Percentiles rank a stretch among this genome's conserved stretches.
Conservation (phyloP, 2,888 invertebrate genomes). For the Trilocha varians region DNA sequence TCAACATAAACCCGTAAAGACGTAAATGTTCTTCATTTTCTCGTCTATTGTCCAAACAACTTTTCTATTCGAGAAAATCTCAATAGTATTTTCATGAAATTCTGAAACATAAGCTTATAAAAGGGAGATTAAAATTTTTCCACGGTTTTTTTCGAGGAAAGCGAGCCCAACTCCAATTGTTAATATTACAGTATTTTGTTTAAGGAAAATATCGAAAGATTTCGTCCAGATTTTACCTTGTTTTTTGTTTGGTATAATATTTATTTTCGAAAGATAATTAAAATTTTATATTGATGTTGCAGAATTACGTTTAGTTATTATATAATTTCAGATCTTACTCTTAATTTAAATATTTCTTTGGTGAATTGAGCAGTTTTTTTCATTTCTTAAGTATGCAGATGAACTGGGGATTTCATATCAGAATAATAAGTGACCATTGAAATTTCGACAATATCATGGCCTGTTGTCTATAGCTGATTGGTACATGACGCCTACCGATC, state of each 20-base stretch:
- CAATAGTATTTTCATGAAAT: slow-evolving; percentile 10
- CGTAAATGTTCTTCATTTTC: neutral
- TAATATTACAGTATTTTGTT: slow-evolving; percentile 10
- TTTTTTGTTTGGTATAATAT: neutral
- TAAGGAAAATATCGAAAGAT: neutral
- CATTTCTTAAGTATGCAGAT: no score
- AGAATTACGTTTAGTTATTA: no score
- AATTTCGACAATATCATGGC: no score
- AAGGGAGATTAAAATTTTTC: slow-evolving; percentile 12
- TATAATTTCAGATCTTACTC: no score
- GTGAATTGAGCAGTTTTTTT: no score
- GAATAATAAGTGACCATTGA: no score
- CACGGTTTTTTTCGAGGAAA: slow-evolving; percentile 4
- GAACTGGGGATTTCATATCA: no score
- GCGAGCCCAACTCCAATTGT: slow-evolving; percentile 6
- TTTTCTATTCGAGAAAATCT: neutral
- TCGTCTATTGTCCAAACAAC: neutral
- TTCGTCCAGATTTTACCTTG: neutral
- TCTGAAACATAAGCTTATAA: slow-evolving; percentile 6
- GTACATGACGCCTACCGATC: no score
- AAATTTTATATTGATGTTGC: neutral
- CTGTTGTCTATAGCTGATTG: no score
- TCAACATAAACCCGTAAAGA: no score
- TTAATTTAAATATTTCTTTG: no score
- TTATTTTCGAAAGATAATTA: neutral